A percentile compares a stretch with the other conserved stretches of the same genome.
Evolutionary conservation across 2,797 vertebrate genomes (phyloP).

Genomic region (Vultur gryphus): DNA sequence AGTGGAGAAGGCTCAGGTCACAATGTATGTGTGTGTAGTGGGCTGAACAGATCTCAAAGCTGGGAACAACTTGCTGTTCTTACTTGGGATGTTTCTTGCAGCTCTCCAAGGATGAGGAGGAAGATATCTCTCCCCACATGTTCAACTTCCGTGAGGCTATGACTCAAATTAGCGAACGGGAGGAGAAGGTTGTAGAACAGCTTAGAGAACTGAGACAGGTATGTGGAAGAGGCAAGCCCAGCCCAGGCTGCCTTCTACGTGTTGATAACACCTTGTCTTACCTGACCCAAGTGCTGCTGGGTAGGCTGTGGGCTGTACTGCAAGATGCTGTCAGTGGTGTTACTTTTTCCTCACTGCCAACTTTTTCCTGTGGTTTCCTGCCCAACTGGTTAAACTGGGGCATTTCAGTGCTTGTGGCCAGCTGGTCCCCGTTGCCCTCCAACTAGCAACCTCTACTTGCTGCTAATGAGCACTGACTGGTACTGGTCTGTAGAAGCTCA

Average conservation of each 20-base stretch:
- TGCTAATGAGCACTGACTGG: not conserved
- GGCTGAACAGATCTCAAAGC: not conserved
- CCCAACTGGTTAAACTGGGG: not conserved
- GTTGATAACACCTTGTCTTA: not conserved
- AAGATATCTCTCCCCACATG: constrained; percentile 69
- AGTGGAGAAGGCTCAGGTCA: not conserved
- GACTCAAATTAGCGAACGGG: constrained; percentile 80
- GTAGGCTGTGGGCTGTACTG: not conserved
- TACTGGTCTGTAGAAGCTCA: not conserved
- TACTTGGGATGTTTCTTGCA: constrained; percentile 40
- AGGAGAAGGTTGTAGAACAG: constrained; percentile 82
- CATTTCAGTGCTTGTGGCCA: not conserved
- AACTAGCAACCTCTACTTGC: not conserved
- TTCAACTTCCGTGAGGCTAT: constrained; percentile 81
- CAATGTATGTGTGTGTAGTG: constrained; percentile 49
- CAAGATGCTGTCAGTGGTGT: not conserved
- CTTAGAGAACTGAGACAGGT: constrained; percentile 81
- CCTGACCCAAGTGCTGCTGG: not conserved
- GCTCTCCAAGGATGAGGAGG: constrained; percentile 69
- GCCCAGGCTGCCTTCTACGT: not conserved
- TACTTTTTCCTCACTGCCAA: not conserved
- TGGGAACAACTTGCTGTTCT: not conserved
- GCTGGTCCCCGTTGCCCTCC: not conserved
- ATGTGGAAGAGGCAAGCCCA: not conserved
- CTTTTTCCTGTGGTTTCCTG: not conserved